These are phyloP conservation scores for Procavia capensis DNA, from an alignment of 2,113 vertebrate species.

Conservation along the genomic window DNA sequence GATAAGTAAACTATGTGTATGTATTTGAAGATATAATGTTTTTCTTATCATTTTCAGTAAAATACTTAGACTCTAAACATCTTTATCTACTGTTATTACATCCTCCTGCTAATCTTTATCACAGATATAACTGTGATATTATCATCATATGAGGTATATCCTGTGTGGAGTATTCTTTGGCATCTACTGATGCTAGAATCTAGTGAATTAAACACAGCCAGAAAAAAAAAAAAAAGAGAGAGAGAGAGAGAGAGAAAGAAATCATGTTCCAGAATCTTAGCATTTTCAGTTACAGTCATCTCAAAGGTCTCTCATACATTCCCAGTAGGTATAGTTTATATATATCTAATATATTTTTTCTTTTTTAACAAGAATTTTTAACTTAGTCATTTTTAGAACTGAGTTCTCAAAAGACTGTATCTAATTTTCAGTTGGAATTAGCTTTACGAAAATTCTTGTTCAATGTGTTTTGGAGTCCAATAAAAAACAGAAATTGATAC, in stretches of 20 bases:
- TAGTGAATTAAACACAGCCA: background rate
- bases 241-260: background rate
- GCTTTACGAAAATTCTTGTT: background rate
- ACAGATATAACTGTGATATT: slow-evolving; percentile 12
- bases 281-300: background rate
- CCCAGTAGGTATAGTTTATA: background rate
- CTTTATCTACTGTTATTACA: slow-evolving; percentile 31
- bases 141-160: background rate
- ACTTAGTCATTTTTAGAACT: background rate
- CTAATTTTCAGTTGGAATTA: background rate
- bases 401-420: background rate
- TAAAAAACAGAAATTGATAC: background rate
- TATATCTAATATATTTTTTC: background rate
- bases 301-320: background rate
- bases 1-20: slow-evolving; percentile 37
- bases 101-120: slow-evolving; percentile 21
- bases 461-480: slow-evolving; percentile 9
- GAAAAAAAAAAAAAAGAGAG: background rate
- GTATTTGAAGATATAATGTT: slow-evolving; percentile 65
- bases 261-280: background rate
- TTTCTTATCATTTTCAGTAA: slow-evolving; percentile 12
- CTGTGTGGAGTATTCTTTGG: background rate
- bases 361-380: background rate
- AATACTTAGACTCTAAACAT: background rate
- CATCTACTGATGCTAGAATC: background rate